These are phyloP conservation scores for Pseudococcus longispinus DNA, from an alignment of 2,888 invertebrate species.

Conservation along the genomic window DNA sequence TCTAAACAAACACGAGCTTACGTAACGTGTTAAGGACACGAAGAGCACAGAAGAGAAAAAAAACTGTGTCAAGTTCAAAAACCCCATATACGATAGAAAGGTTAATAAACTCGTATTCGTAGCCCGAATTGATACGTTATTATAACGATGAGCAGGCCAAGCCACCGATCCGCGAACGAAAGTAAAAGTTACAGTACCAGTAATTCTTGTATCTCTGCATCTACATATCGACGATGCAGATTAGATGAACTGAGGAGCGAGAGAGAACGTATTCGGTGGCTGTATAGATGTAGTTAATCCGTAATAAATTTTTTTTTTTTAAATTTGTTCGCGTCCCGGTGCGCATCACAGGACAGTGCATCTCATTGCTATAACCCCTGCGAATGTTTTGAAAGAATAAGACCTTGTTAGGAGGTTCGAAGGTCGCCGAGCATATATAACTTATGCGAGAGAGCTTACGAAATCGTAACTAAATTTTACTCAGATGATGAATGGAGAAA, in stretches of 20 bases:
- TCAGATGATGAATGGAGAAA: neutral
- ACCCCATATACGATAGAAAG: neutral
- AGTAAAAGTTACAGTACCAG: constrained; percentile 19
- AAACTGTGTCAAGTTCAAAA: constrained; percentile 44
- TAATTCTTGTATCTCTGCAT: neutral
- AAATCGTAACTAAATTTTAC: constrained; percentile 38
- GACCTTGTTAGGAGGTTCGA: neutral
- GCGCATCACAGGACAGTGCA: constrained; percentile 29
- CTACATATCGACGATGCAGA: neutral
- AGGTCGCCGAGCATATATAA: neutral
- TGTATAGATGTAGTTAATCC: neutral
- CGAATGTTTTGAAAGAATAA: constrained; percentile 25
- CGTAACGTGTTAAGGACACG: constrained; percentile 15
- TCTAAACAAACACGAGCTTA: neutral
- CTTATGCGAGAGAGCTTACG: constrained; percentile 3
- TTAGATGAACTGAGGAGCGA: neutral
- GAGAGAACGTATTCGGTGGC: neutral
- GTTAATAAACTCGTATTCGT: neutral
- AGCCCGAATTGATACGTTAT: constrained; percentile 12
- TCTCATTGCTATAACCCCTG: constrained; percentile 41
- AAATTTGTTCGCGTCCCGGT: neutral
- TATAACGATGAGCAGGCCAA: constrained; percentile 8
- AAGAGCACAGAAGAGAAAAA: neutral
- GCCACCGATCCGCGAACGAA: constrained; percentile 29
- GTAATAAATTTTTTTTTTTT: constrained; percentile 3